Evolutionary conservation across 1,140 invertebrate genomes (phyloP), one percentile per base, ranked within the genome.

Genomic region (Brachystomella parvula): DNA sequence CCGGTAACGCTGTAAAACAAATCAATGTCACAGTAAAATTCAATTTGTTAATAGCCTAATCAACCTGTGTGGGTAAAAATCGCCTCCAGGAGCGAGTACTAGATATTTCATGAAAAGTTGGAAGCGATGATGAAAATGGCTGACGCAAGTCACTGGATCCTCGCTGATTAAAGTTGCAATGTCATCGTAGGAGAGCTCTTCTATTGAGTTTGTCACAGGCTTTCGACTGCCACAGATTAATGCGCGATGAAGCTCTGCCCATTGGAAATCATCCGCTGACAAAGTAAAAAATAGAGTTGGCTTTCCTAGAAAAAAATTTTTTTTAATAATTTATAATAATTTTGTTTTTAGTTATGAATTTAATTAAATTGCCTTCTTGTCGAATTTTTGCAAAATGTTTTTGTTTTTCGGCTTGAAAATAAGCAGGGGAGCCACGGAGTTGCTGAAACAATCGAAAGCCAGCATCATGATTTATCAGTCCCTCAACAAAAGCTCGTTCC

Each of bases 171-270:
- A 21, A 17, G 62, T 61, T 63, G 62, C 60, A 12, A 9, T 57
- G 6, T 9, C 53, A 21, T 24, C 6, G 6, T 24, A 6, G 6
- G 6, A 6, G 6, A 57, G 21, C 6, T 21, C 28, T 57, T 12
- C 12, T 29, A 21, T 21, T 24, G 6, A 15, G 6, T 57, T 57
- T 21, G 6, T 24, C 6, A 6, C 12, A 12, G 12, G 28, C 21
- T 57, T 29, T 57, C 21, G n/a, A 12, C n/a, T 35, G 39, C 6
- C 47, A 6, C 53, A 62, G 24, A 67, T 33, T 47, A 62, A 60
- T 0, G 44, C 53, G 1, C 35, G n/a, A 53, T 61, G 53, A 9
- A 57, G 21, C 53, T 57, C 53, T 29, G 53, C 6, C 53, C 53
- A 57, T 57, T 57, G 6, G 6, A 21, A 24, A 6, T 57, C 53